Percentiles rank a stretch among this genome's conserved stretches.
Conservation (phyloP, 2,888 invertebrate species). For the Drosophila atripex region DNA sequence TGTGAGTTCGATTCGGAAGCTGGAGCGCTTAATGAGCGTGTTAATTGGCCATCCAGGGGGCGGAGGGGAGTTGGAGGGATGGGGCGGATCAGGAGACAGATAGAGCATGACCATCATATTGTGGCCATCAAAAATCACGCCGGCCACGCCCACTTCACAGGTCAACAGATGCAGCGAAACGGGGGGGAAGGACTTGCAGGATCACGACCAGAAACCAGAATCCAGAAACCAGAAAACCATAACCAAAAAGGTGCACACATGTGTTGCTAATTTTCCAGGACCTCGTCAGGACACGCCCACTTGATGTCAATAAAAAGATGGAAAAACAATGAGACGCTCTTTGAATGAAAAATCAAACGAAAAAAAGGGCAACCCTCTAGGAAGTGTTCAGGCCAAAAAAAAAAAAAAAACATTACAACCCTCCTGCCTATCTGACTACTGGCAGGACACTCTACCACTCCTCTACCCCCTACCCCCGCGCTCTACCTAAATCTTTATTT, state of each 20-base stretch:
- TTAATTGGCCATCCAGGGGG: conserved; percentile 67
- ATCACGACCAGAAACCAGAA: conserved; percentile 8
- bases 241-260: conserved; percentile 55
- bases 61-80: no score
- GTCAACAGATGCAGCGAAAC: conserved; percentile 73
- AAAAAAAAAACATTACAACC: no score
- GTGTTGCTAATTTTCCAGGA: conserved; percentile 65
- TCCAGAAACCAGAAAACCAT: no score
- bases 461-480: neutral
- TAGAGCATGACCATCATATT: conserved; percentile 59
- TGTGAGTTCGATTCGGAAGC: conserved; percentile 59
- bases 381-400: neutral
- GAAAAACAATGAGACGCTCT: conserved; percentile 1
- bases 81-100: conserved; percentile 38
- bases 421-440: no score
- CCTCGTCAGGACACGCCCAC: conserved; percentile 57
- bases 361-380: conserved; percentile 16
- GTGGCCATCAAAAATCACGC: conserved; percentile 51
- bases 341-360: conserved; percentile 4
- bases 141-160: conserved; percentile 62
- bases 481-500: conserved; percentile 3
- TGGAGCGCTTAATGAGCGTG: conserved; percentile 60
- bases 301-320: conserved; percentile 18
- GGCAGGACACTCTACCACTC: neutral
- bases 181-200: neutral